These are phyloP conservation scores for Okamejei kenojei DNA, from an alignment of 2,797 vertebrate species.

Conservation along the genomic window DNA sequence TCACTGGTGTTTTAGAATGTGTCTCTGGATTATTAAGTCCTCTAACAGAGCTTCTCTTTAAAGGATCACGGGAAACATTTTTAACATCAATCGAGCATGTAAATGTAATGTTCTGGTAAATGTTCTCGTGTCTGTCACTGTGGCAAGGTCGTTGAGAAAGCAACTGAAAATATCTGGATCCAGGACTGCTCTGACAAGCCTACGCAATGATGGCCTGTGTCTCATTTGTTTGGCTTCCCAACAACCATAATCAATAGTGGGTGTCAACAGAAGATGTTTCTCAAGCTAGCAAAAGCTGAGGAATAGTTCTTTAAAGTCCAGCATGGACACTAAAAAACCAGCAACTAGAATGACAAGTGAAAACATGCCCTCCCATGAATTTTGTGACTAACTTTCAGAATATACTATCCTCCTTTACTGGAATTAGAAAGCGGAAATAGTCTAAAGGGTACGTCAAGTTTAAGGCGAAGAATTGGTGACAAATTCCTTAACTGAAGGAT, in stretches of 20 bases:
- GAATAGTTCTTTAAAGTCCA: neutral
- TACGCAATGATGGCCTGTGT: neutral
- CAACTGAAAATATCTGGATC: no score
- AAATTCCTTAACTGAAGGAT: neutral
- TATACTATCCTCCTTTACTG: neutral
- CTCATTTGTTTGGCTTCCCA: no score
- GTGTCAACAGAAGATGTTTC: neutral
- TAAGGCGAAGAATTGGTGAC: neutral
- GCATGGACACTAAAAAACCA: neutral
- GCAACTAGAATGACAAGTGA: neutral
- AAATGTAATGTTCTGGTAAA: no score
- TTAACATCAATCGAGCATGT: neutral
- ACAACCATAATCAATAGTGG: no score
- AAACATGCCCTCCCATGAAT: neutral
- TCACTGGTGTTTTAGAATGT: neutral
- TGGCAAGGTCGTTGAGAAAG: no score
- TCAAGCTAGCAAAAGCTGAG: neutral
- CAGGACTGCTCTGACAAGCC: no score
- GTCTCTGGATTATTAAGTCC: neutral
- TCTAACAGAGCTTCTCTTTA: neutral
- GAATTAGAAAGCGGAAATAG: neutral
- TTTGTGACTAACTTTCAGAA: neutral
- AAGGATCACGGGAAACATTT: neutral
- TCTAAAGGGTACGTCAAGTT: neutral
- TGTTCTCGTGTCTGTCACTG: no score